Base-by-base conservation (phyloP, 53 echinoderm and acorn worm species). In the Holothuria leucospilota region DNA sequence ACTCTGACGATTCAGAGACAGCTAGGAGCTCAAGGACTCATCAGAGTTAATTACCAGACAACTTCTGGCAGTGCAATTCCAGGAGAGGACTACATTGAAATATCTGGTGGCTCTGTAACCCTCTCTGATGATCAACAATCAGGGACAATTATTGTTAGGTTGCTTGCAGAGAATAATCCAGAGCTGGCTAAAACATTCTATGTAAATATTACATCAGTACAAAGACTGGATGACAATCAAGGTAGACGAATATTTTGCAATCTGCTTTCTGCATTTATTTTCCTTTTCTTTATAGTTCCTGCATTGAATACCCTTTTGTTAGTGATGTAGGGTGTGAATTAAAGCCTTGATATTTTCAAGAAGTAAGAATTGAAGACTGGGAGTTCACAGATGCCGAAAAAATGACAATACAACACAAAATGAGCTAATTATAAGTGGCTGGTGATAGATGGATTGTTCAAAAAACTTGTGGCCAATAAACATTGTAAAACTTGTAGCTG, bases 121-220 rank as follows among this genome's bases (percentile, higher is more conserved):
- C 84, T 99, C 62, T 77, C 74, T 7, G 79, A 86, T 40, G 51
- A 65, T 23, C 67, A 93, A 56, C 85, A 86, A 28, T 88, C 90
- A 13, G 94, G 87, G 16, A 85, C 85, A 49, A 88, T 99, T 69
- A 82, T 84, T 6, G 91, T 95, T 1, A 82, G 81, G 0, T 81
- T 99, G 14, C 68, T 92, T 29, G 93, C 91, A 29, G 95, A 94
- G 49, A 64, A 89, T 21, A 78, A 87, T 13, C 99, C 99, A 11
- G 95, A 99, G 85, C 65, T 95, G 51, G 92, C 86, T 51, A 93
- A 99, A 81, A 63, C 85, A 13, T 99, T 99, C 92, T 94, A 80
- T 78, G 95, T 99, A 7, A 95, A 99, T 66, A 93, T 99, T 68
- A 99, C 95, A 13, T 86, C 88, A 49, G 94, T 94, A 12, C 86